phyloP scores from a whole-genome alignment of 2,113 vertebrate genomes.

The Catagonus wagneri region DNA sequence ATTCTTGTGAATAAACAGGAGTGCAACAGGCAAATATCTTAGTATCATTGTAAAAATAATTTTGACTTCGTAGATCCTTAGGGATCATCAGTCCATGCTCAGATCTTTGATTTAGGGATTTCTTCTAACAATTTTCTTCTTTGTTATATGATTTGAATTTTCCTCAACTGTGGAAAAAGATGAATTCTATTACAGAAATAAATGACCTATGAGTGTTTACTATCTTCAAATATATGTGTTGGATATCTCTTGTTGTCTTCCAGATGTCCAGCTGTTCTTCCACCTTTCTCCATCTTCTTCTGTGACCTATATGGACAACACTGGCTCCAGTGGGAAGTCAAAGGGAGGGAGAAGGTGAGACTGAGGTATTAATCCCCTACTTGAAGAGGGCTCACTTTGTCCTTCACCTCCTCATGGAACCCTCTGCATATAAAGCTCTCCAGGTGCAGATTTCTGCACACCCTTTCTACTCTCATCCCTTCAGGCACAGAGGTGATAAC shows the following conservation, averaged over 20 bases:
- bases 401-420: not conserved
- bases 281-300: not conserved
- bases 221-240: not conserved
- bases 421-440: not conserved
- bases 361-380: not conserved
- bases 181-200: not conserved
- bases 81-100: not conserved
- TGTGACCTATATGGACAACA: not conserved
- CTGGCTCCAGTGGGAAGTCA: not conserved
- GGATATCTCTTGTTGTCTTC: not conserved
- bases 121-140: slow-evolving; percentile 9
- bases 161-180: slow-evolving; percentile 16
- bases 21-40: not conserved
- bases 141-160: slow-evolving; percentile 5
- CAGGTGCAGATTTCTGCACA: not conserved
- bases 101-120: slow-evolving; percentile 11
- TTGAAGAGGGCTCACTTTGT: not conserved
- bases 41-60: not conserved
- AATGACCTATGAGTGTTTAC: not conserved
- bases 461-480: not conserved
- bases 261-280: not conserved
- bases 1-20: slow-evolving; percentile 20
- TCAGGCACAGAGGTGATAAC: not conserved
- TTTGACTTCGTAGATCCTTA: not conserved
- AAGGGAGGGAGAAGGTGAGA: not conserved